Evolutionary conservation across 2,888 invertebrate genomes (phyloP), one percentile per base, ranked within the genome.

Genomic region (Eledona agricola): DNA sequence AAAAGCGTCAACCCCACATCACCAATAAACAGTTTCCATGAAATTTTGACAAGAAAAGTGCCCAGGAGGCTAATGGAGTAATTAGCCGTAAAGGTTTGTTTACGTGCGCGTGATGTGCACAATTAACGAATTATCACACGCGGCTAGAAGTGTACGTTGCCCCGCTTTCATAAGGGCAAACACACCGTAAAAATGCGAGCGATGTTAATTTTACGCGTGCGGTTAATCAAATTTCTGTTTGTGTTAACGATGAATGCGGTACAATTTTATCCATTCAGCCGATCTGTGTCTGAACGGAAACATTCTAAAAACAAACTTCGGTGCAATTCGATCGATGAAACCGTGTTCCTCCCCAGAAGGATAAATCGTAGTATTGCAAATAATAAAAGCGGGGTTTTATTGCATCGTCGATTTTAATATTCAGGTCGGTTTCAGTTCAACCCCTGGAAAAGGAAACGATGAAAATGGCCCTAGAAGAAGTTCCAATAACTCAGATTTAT

Each of bases 391-490:
- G 5, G 4, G 5, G 5, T 4, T 11, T 7, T 10, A 4, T 10
- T 19, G 6, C 9, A n/a, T 11, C 16, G 34, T 40, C 22, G 34
- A 40, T 46, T 37, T 47, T 40, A 38, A 46, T 38, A 31, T 35
- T 20, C 55, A 46, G 49, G 46, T 57, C 57, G 63, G 47, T 69
- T 71, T 34, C 79, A 81, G 68, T 80, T 87, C 88, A 79, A 81
- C 86, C 79, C 86, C 87, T 77, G 84, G 85, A 73, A 83, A 82
- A 74, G 84, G 84, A 75, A 85, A 83, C 65, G 84, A 86, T 67
- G 86, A 87, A 75, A 82, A 83, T 77, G 86, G 84, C 69, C 85
- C 83, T 74, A 83, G 83, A 73, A 85, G 83, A 79, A 85, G 85
- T 76, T 81, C 84, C 60, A 84, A 82, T 66, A 83, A 82, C 70